phyloP scores from a whole-genome alignment of 2,113 vertebrate species.

The Eulacestoma nigropectus region DNA sequence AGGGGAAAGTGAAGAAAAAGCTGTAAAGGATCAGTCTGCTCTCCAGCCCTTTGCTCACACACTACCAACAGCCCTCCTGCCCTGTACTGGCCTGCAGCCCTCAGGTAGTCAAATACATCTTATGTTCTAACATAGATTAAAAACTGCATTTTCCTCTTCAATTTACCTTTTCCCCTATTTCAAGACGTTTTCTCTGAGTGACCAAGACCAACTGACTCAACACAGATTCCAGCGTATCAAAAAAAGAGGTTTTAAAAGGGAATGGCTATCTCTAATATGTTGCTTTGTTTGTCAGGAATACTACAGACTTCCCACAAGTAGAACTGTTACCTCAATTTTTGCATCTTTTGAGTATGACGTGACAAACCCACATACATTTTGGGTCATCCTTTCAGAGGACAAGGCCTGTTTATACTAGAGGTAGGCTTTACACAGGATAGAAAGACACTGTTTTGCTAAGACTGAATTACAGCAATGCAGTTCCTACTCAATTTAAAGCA shows the following conservation, averaged over 20 bases:
- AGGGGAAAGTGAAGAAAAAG: background rate
- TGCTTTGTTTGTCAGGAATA: background rate
- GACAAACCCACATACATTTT: background rate
- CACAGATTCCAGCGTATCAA: background rate
- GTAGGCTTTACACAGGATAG: background rate
- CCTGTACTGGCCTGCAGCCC: background rate
- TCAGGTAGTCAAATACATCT: background rate
- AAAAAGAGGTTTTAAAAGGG: background rate
- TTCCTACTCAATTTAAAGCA: background rate
- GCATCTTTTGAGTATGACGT: fast-evolving
- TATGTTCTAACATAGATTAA: background rate
- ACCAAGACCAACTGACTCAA: background rate
- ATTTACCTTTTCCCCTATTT: background rate
- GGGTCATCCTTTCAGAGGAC: background rate
- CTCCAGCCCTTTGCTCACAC: background rate
- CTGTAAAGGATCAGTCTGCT: background rate
- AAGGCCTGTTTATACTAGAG: background rate
- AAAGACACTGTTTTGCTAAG: background rate
- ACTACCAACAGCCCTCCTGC: background rate
- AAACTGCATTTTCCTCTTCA: background rate
- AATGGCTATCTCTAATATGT: background rate
- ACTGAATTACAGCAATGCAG: background rate
- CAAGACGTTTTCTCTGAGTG: background rate
- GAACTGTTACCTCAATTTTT: background rate
- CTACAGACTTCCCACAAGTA: fast-evolving